Base-by-base conservation (phyloP, 2,113 vertebrate species). In the Romanogobio albipinnatus region DNA sequence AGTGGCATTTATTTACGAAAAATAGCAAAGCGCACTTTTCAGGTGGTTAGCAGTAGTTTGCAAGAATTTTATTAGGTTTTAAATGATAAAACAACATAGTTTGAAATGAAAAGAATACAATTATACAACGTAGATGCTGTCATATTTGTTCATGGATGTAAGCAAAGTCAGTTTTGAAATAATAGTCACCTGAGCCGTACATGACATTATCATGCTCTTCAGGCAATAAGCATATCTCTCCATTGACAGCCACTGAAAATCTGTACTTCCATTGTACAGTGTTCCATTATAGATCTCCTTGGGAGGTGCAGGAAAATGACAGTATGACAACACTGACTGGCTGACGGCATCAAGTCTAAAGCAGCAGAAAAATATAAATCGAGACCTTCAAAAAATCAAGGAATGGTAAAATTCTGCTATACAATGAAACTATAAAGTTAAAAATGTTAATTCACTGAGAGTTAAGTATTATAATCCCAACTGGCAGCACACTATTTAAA, bases 401-500 rank as follows among this genome's bases (percentile, higher is more conserved):
- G 33, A n/a, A 19, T 45, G 22, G 43, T 24, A 24, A 24, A 73
- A 39, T 47, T 47, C 70, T 24, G 70, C 43, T 73, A 8, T 70
- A 22, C 9, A 71, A 71, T 71, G 19, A 71, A 13, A 43, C 49
- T 47, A 74, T 74, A 47, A 11, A 15, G 43, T 74, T 74, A 49
- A 8, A 71, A 6, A 74, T 49, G 3, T 49, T 49, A 49, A 73
- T 73, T 73, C 70, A 7, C 13, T 74, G 1, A 59, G 56, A 45
- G 22, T 39, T 78, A 61, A 78, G 36, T 61, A 78, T 80, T 62
- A 47, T 80, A 62, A 47, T 78, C 39, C 8, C 14, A 80, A 64
- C 24, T 80, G 58, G 14, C 58, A 80, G 58, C 39, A 61, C 58
- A 26, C 39, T 17, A 62, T 26, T 79, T 51, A 6, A 15, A 66